phyloP scores from a whole-genome alignment of 2,797 vertebrate genomes.

The Lutjanus argentimaculatus region DNA sequence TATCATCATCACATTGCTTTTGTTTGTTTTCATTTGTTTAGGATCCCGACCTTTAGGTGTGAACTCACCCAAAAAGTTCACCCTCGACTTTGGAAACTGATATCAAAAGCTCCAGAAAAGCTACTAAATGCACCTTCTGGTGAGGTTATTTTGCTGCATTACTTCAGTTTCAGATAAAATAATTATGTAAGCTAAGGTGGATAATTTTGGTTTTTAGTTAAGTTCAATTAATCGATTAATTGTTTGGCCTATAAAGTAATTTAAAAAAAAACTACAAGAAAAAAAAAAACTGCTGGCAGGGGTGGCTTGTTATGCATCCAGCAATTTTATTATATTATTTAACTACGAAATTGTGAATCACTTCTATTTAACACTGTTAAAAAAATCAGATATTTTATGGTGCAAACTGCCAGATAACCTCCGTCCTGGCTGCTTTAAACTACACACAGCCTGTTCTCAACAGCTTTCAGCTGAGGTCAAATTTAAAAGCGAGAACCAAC shows the following conservation, averaged over 20 bases:
- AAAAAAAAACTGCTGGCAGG: background rate
- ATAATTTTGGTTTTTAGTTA: background rate
- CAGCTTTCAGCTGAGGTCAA: slow-evolving; percentile 29
- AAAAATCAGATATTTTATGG: background rate
- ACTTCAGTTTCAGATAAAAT: background rate
- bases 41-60: no score
- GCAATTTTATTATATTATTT: no score
- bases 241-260: background rate
- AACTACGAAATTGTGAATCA: background rate
- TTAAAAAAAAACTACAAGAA: background rate
- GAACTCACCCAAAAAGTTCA: background rate
- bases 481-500: slow-evolving; percentile 26
- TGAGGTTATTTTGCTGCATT: no score
- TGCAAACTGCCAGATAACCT: slow-evolving; percentile 2
- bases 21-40: no score
- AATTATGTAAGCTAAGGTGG: background rate
- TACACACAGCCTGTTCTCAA: slow-evolving; percentile 1
- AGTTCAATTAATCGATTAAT: background rate
- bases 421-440: slow-evolving; percentile 8
- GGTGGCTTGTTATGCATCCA: no score
- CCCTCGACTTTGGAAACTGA: background rate
- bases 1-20: no score
- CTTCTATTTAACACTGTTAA: background rate
- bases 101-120: no score
- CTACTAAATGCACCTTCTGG: no score